Percentiles rank a stretch among this genome's conserved stretches.
Conservation (phyloP, 2,797 vertebrate genomes). For the Spinus pinus region DNA sequence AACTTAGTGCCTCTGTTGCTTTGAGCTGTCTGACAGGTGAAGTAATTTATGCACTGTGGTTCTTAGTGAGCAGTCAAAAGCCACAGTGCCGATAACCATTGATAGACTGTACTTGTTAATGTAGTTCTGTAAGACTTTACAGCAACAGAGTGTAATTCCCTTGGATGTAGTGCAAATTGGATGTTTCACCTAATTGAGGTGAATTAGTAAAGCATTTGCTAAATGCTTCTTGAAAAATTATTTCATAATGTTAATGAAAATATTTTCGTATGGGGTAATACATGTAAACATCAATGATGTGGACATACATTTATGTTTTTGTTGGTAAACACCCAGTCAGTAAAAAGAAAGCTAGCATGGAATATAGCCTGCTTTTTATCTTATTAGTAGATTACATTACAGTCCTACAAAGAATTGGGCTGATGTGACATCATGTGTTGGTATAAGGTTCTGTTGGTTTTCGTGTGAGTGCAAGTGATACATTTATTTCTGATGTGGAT, state of each 20-base stretch:
- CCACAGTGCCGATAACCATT: conserved; percentile 51
- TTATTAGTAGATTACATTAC: not conserved
- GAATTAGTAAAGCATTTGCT: conserved; percentile 42
- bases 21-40: conserved; percentile 47
- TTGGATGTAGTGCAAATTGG: conserved; percentile 36
- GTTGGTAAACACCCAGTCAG: not conserved
- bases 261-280: conserved; percentile 18
- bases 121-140: conserved; percentile 24
- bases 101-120: conserved; percentile 54
- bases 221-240: conserved; percentile 24
- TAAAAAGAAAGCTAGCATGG: not conserved
- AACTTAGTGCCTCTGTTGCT: conserved; percentile 31
- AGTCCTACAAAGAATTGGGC: not conserved
- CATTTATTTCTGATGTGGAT: not conserved
- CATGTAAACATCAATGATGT: not conserved
- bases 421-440: not conserved
- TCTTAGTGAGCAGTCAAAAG: conserved; percentile 57
- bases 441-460: not conserved
- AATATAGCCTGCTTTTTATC: not conserved
- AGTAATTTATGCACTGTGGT: conserved; percentile 52
- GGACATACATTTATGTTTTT: not conserved
- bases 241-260: conserved; percentile 37
- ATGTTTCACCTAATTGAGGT: conserved; percentile 47
- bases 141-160: conserved; percentile 23
- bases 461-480: not conserved